Base-by-base conservation (phyloP, 2,888 invertebrate species). In the Drosophila kanekoi region DNA sequence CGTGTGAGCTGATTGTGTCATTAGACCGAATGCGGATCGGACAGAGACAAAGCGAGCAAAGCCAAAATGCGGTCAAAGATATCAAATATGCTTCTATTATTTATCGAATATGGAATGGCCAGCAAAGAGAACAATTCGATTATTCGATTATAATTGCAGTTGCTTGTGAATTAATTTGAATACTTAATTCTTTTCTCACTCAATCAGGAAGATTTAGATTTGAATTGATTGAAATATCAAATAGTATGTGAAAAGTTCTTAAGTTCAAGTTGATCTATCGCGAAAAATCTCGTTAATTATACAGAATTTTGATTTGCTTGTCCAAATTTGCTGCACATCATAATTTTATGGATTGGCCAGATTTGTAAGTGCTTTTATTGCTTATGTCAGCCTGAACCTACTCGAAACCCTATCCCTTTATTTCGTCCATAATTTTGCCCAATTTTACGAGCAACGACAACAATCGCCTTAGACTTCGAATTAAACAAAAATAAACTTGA, bases 1-100 rank as follows among this genome's bases (percentile, higher is more conserved):
- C 53, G 65, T 72, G 74, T 77, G 87, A 81, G 80, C 80, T 85
- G 85, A 81, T 82, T 82, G 79, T 82, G 82, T 78, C 82, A 81
- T 81, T 80, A 81, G 65, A 78, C 59, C 67, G 79, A 64, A 76
- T 67, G 51, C 49, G 54, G 54, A 73, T 69, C 66, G 68, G 84
- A 81, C 84, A 84, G 58, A 86, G 77, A 86, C 87, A 83, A 86
- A 86, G 81, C 73, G 62, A 35, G 40, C 52, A 51, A 62, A 60
- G 4, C 44, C 70, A 62, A 69, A 72, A 72, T 72, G 75, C 77
- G 75, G 75, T 72, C 75, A 75, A 68, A 68, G 75, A 75, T 75
- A 75, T 75, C 72, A 41, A 71, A 77, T 74, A 14, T 20, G 51
- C 23, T 52, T 40, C 20, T 38, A 37, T 23, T 49, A 16, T 11